Evolutionary conservation across 2,888 invertebrate species (phyloP).

Genomic region (Cosmorhoe ocellata): DNA sequence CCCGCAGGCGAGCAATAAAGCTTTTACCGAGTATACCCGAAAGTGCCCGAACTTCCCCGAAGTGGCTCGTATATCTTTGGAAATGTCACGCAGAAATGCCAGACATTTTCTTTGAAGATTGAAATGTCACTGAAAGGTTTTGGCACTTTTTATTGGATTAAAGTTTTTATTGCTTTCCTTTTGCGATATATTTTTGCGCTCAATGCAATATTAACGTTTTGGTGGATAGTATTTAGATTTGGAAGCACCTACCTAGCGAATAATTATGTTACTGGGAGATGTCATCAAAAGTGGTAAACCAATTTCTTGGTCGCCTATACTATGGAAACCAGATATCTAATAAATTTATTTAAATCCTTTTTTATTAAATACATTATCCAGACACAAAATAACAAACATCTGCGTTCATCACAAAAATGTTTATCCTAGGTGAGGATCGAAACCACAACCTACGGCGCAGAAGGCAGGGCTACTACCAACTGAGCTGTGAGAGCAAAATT

Average conservation of each 20-base stretch:
- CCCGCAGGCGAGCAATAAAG: constrained; percentile 43
- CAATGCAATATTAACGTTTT: not conserved
- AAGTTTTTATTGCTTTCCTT: constrained; percentile 32
- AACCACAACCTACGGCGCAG: no score
- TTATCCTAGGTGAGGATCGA: no score
- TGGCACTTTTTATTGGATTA: constrained; percentile 43
- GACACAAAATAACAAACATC: no score
- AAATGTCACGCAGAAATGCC: constrained; percentile 24
- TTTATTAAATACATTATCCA: no score
- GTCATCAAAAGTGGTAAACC: no score
- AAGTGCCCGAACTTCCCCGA: constrained; percentile 36
- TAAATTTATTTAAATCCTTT: not conserved
- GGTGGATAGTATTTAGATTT: no score
- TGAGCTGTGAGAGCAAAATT: no score
- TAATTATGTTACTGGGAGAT: no score
- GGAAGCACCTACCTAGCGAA: not conserved
- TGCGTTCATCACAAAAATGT: no score
- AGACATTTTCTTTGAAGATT: constrained; percentile 39
- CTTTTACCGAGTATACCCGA: constrained; percentile 39
- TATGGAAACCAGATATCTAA: no score
- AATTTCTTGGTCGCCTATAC: no score
- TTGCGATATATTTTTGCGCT: not conserved
- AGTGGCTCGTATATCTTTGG: constrained; percentile 27
- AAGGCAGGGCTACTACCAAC: no score
- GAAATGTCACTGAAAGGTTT: constrained; percentile 48